Percentiles rank a stretch among this genome's conserved stretches.
phyloP scores from a whole-genome alignment of 2,797 vertebrate genomes.

The Manis javanica region DNA sequence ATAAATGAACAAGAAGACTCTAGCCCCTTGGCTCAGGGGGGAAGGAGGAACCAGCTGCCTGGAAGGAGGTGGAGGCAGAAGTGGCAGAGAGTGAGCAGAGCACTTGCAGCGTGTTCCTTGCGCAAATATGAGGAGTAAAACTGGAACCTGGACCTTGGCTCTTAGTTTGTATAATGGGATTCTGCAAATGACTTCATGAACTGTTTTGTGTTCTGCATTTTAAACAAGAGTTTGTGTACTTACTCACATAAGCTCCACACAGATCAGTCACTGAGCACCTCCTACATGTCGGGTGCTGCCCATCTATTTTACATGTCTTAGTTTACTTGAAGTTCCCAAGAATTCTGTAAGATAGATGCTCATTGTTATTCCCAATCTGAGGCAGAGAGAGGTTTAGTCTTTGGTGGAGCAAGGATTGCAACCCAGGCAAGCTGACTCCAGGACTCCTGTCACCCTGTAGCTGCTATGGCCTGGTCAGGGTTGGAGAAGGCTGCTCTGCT shows the following conservation, averaged over 20 bases:
- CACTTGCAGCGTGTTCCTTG: neutral
- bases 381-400: neutral
- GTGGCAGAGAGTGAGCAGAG: neutral
- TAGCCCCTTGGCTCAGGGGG: neutral
- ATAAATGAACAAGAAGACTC: neutral
- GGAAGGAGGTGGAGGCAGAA: neutral
- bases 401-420: neutral
- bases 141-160: neutral
- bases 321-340: neutral
- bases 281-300: neutral
- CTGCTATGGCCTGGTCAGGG: neutral
- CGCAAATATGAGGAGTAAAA: neutral
- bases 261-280: neutral
- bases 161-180: neutral
- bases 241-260: neutral
- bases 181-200: neutral
- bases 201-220: neutral
- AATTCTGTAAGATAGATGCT: neutral
- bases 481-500: neutral
- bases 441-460: neutral
- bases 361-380: neutral
- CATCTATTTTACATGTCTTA: neutral
- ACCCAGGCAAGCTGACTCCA: neutral
- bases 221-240: neutral
- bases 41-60: neutral